Percentiles rank a stretch among this genome's conserved stretches.
Evolutionary conservation across 1,140 invertebrate species (phyloP).

Genomic region (Leptopilina clavipes): DNA sequence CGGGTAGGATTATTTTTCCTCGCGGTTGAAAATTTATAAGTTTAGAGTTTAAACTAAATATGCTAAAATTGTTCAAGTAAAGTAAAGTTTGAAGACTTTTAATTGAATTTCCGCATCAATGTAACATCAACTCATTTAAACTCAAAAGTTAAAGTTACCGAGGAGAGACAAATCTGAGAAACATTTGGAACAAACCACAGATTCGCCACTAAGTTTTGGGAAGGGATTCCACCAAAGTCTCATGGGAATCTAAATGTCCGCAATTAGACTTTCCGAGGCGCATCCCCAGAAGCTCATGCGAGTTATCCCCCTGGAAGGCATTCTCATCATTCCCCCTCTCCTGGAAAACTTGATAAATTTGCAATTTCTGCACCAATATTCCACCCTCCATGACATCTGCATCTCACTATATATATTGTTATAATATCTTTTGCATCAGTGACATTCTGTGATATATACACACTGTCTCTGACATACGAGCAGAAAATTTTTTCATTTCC

Average conservation of each 20-base stretch:
- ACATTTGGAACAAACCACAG: neutral
- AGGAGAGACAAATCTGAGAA: conserved; percentile 12
- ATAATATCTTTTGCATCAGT: neutral
- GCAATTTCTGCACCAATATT: conserved; percentile 9
- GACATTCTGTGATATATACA: conserved; percentile 10
- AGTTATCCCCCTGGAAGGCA: neutral
- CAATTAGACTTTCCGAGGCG: conserved; percentile 33
- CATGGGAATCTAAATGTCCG: conserved; percentile 32
- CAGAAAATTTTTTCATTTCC: too few relatives aligned
- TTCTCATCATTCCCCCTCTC: neutral
- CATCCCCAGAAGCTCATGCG: conserved; percentile 17
- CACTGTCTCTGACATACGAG: too few relatives aligned
- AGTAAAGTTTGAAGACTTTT: neutral
- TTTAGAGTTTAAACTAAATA: too few relatives aligned
- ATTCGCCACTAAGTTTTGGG: conserved; percentile 21
- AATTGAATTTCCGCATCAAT: neutral
- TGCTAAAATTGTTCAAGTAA: too few relatives aligned
- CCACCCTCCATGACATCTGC: conserved; percentile 6
- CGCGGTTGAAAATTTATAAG: too few relatives aligned
- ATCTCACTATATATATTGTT: neutral
- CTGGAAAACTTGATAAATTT: conserved; percentile 30
- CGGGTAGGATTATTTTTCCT: too few relatives aligned
- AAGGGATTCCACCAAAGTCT: conserved; percentile 29
- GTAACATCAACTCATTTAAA: neutral
- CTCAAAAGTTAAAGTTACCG: conserved; percentile 11